A percentile compares a stretch with the other conserved stretches of the same genome.
phyloP scores from a whole-genome alignment of 2,797 vertebrate genomes.

The Stomatorhinus walkeri region DNA sequence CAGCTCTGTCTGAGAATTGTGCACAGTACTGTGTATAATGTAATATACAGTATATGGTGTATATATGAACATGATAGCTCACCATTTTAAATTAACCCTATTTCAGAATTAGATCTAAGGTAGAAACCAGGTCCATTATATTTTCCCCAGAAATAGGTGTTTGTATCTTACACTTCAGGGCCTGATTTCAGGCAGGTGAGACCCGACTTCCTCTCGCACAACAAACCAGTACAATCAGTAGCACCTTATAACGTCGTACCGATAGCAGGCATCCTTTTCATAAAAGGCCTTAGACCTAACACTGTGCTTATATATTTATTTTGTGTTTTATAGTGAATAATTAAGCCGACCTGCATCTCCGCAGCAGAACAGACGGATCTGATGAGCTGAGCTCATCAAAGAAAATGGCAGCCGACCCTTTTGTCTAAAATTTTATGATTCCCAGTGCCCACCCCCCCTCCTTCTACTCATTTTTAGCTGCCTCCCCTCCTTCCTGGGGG shows the following conservation, averaged over 20 bases:
- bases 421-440: not conserved
- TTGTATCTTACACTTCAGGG: not conserved
- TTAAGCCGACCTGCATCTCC: not conserved
- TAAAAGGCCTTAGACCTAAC: not conserved
- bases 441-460: not conserved
- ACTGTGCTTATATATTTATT: not conserved
- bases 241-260: not conserved
- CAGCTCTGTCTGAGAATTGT: not conserved
- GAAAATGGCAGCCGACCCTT: not conserved
- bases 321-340: not conserved
- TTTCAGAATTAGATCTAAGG: not conserved
- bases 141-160: not conserved
- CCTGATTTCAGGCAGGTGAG: not conserved
- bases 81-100: not conserved
- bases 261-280: constrained; percentile 26
- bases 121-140: not conserved
- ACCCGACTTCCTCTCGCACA: not conserved
- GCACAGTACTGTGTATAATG: not conserved
- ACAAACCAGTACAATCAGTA: not conserved
- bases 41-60: not conserved
- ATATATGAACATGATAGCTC: not conserved
- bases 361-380: not conserved
- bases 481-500: not conserved
- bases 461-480: not conserved
- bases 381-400: not conserved